Evolutionary conservation across 2,888 invertebrate species (phyloP), one percentile per base, ranked within the genome.

Genomic region (Choristoneura rosaceana): DNA sequence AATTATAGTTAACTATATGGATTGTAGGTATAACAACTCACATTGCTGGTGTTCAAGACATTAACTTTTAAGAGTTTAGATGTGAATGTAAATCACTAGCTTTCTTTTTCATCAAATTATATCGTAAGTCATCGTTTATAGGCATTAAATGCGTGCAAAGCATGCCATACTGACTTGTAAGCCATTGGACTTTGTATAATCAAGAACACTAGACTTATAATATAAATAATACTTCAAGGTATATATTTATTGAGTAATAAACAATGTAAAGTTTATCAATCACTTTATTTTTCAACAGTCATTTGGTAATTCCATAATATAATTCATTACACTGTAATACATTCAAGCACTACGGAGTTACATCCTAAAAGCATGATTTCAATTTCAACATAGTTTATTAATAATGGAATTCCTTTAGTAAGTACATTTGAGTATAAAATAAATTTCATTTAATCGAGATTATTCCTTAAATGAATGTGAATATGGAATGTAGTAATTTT

Each of bases 281-380:
- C 78, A 82, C 77, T 90, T 89, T 88, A 89, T 86, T 85, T 81
- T 80, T 78, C 83, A 89, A 89, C 87, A 84, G 77, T 73, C 69
- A 68, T 73, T 60, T 64, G 59, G 63, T 73, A 73, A 64, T 69
- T 64, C 64, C 69, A 73, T 60, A 59, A 33, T 50, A 66, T 60
- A 70, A 55, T 69, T 73, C 43, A 34, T 73, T 73, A 68, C 52
- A 60, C 60, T 59, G 43, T 60, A 69, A 63, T 64, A 82, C 75
- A 80, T 74, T 77, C 75, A 84, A 82, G 81, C 82, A 77, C 81
- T 83, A 84, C 77, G 74, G 52, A 70, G 65, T 79, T 84, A 86
- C 73, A 79, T 74, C 73, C 79, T 82, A 79, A 78, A 81, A 82
- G 81, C 84, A 80, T 79, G 73, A 79, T 63, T 74, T 66, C 47